These are phyloP conservation scores for Cerastis leucographa DNA, from an alignment of 2,888 invertebrate genomes.

Conservation along the genomic window DNA sequence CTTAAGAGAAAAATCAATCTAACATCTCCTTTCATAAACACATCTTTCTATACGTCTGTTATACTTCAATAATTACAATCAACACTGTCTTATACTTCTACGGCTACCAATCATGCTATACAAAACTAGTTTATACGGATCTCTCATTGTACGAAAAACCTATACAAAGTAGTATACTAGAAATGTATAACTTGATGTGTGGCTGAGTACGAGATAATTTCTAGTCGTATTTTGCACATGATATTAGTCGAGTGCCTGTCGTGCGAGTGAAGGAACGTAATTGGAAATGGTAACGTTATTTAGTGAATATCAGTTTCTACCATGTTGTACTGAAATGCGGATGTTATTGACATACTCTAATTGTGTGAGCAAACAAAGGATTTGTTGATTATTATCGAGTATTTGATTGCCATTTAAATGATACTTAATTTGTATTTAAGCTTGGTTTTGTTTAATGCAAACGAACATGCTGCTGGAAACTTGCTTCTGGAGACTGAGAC, in stretches of 20 bases:
- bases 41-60: background rate
- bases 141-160: too few relatives aligned
- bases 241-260: conserved; percentile 6
- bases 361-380: conserved; percentile 22
- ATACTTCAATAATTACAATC: conserved; percentile 10
- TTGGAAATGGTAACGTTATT: conserved; percentile 44
- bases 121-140: too few relatives aligned
- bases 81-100: background rate
- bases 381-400: conserved; percentile 26
- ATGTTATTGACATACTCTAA: conserved; percentile 50
- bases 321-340: background rate
- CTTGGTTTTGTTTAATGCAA: background rate
- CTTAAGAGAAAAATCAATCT: background rate
- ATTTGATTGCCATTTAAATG: conserved; percentile 2
- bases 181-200: too few relatives aligned
- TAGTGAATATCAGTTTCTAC: conserved; percentile 41
- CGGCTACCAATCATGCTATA: too few relatives aligned
- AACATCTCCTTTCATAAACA: background rate
- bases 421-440: background rate
- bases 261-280: conserved; percentile 41
- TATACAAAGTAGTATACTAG: too few relatives aligned
- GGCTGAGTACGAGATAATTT: conserved; percentile 15
- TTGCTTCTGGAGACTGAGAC: too few relatives aligned
- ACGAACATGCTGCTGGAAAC: background rate
- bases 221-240: conserved; percentile 12